Evolutionary conservation across 2,888 invertebrate species (phyloP), one percentile per base, ranked within the genome.

Genomic region (Tholera decimalis): DNA sequence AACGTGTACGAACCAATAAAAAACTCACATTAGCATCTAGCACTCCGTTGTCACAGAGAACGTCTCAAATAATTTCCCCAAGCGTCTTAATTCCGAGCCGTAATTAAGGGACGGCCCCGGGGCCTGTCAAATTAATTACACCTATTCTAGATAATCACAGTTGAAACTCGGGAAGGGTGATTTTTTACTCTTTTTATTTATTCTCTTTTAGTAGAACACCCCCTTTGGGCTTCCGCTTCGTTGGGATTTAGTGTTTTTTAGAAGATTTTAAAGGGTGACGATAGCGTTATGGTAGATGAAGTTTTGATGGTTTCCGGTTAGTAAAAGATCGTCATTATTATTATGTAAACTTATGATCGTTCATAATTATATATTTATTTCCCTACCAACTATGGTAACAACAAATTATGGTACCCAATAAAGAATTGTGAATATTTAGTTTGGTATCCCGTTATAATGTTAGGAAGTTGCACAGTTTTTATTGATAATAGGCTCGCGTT

Each of bases 61-160:
- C 53, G 68, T 73, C 74, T 74, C 65, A 60, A 76, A 80, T 78
- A 80, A 78, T 83, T 77, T 70, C 63, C 41, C 50, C 33, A 9
- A 54, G 43, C 68, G 60, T 73, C 83, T 83, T 78, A 73, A 87
- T 89, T 87, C 85, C 76, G 76, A 74, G 75, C 74, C 79, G 84
- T 86, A 85, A 88, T 89, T 86, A 88, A 81, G 79, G 80, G 80
- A 72, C 68, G 69, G 54, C 61, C 75, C 66, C 64, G 60, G 70
- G 69, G 72, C 74, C 77, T 82, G 83, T 82, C 84, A 85, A 88
- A 88, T 87, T 87, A 89, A 89, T 88, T 85, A 85, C 85, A 84
- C 79, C 86, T 84, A 84, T 85, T 85, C 67, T 65, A 82, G 83
- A 86, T 88, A 89, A 88, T 89, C 87, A 77, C 79, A 74, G 76